phyloP scores from a whole-genome alignment of 2,113 vertebrate genomes.

The Garra rufa region DNA sequence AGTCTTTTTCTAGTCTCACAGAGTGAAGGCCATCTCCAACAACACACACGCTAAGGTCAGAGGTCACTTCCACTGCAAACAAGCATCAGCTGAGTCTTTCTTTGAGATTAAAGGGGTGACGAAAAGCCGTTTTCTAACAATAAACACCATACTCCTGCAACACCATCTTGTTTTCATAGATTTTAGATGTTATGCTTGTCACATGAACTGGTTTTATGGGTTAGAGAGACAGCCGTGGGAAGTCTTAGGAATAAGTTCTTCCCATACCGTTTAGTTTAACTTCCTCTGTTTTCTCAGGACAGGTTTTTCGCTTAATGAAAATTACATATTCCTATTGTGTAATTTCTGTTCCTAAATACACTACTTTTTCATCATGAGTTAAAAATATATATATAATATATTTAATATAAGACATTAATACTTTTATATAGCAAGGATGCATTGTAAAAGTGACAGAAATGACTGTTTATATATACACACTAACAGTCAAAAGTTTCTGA shows the following conservation, averaged over 20 bases:
- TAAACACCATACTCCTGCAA: not conserved
- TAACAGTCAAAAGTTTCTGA: no score
- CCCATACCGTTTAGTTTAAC: not conserved
- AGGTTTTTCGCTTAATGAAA: not conserved
- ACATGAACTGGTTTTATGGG: constrained; percentile 7
- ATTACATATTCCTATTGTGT: not conserved
- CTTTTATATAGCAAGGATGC: no score
- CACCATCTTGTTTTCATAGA: constrained; percentile 10
- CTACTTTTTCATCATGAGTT: not conserved
- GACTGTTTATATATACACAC: no score
- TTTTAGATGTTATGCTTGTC: not conserved
- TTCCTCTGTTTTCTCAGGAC: not conserved
- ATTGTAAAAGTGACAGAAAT: no score
- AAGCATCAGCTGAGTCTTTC: not conserved
- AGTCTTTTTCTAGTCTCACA: not conserved
- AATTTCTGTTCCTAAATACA: not conserved
- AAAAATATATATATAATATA: no score
- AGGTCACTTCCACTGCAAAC: constrained; percentile 53
- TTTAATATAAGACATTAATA: no score
- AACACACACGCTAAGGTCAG: constrained; percentile 34
- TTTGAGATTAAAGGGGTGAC: constrained; percentile 3
- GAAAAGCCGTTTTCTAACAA: constrained; percentile 6
- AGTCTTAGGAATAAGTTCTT: not conserved
- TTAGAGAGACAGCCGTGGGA: not conserved
- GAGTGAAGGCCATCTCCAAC: constrained; percentile 18